Evolutionary conservation across 2,888 invertebrate species (phyloP), one percentile per base, ranked within the genome.

Genomic region (Dasysyrphus albostriatus): DNA sequence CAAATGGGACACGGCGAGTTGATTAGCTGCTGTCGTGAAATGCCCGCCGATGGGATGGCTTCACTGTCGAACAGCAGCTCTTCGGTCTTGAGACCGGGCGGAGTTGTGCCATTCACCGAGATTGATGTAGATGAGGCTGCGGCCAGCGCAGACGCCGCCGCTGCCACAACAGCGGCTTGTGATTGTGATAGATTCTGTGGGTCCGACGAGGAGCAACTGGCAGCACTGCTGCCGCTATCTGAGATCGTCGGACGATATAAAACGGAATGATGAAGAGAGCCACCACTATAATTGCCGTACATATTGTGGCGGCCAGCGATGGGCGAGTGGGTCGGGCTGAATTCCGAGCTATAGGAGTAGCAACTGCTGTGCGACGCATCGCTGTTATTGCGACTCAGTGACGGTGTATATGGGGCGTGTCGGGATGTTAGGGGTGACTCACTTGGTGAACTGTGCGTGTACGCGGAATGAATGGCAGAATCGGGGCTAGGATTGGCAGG

Each of bases 1-100:
- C 98, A 98, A 76, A 98, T 98, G 14, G 98, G 98, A 91, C 98
- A 98, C 0, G 98, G 98, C 89, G 98, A 98, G 92, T 97, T 97
- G 89, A 98, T 98, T 8, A 98, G 94, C 92, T 98, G 97, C 91
- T 98, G 97, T 54, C 98, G 93, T 8, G 97, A 97, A 90, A 98
- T 97, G 14, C 97, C 97, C 10, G 96, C 95, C 73, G 95, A 88
- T 90, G 94, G 90, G 89, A 94, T 92, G 89, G 94, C 87, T 80
- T 92, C 89, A 44, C 90, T 90, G 61, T 91, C 90, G 78, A 90
- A 77, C 70, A 90, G 79, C 76, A 90, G 56, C 76, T 89, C 89
- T 69, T 92, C 90, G 44, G 89, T 89, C 37, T 73, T 88, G 37
- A 59, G 81, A 14, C 49, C 83, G 14, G 83, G 79, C 56, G 88